Base-by-base conservation (phyloP, 2,888 invertebrate species). In the Alloscopus bannaensis region DNA sequence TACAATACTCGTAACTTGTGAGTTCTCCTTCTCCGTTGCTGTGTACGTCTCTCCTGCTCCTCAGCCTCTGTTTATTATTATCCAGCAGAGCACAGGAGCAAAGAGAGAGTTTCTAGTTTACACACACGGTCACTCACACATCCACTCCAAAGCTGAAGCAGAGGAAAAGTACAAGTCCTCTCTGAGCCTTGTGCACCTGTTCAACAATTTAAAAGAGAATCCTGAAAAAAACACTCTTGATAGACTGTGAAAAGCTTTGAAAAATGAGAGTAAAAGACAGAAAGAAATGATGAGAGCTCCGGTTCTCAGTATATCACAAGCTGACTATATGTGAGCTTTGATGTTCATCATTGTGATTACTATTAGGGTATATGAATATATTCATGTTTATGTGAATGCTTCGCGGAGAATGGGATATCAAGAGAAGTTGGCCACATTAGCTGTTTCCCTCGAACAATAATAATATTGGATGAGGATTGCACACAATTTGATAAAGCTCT, bases 121-220 rank as follows among this genome's bases (percentile, higher is more conserved):
- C 26, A 8, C 55, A 20, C 50, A 45, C 47, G 47, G 29, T 20
- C 66, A 77, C 70, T 64, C 57, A 62, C 77, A 62, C 76, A 62
- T 69, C 77, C 64, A 70, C 77, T 70, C 69, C 69, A 77, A 76
- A 77, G 69, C 77, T 77, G 36, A 77, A 62, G 70, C 70, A 78
- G 50, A 65, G 70, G 78, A 78, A 59, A 62, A 77, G 64, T 47
- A 64, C 69, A 76, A 75, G 75, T 75, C 66, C 66, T 65, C n/a
- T n/a, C 47, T 69, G 70, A 66, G 65, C 47, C 59, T 47, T 70
- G 65, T 78, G 71, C 78, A 78, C 78, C 78, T 78, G 78, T 78
- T 78, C 64, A 78, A 66, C 70, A 78, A 78, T 78, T 78, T 60
- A 77, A 66, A 42, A 69, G 76, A 31, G 45, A 50, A n/a, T n/a